phyloP scores from a whole-genome alignment of 2,888 invertebrate species.

The Tenthredo mesomela region DNA sequence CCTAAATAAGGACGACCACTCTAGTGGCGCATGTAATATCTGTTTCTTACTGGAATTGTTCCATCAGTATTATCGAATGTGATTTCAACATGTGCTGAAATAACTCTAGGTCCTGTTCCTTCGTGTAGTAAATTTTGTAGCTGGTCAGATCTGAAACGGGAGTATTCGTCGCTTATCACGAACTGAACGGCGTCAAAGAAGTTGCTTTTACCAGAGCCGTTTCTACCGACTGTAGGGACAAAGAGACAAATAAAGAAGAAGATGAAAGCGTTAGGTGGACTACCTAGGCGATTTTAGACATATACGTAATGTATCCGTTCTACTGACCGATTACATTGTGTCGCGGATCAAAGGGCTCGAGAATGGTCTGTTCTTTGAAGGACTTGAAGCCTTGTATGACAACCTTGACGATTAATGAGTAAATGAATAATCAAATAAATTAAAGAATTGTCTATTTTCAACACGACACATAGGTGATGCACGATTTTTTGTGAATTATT shows the following conservation, averaged over 20 bases:
- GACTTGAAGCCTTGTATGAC: slow-evolving; percentile 99
- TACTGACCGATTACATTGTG: slow-evolving; percentile 95
- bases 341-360: slow-evolving; percentile 97
- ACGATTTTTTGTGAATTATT: not conserved
- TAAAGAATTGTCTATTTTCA: not conserved
- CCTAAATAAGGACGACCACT: too few relatives aligned
- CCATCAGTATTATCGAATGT: slow-evolving; percentile 99
- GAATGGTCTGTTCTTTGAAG: slow-evolving; percentile 98
- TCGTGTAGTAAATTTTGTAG: slow-evolving; percentile 97
- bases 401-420: slow-evolving; percentile 82
- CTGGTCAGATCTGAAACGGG: slow-evolving; percentile 97
- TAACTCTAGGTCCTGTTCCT: slow-evolving; percentile 97
- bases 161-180: slow-evolving; percentile 99
- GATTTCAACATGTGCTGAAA: slow-evolving; percentile 99
- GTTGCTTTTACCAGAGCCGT: slow-evolving; percentile 99
- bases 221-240: slow-evolving; percentile 90
- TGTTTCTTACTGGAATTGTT: slow-evolving; percentile 91
- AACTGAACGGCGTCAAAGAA: slow-evolving; percentile 99
- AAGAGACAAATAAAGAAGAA: not conserved
- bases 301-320: not conserved
- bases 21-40: not conserved
- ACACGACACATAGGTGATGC: not conserved
- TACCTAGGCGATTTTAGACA: not conserved
- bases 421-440: not conserved
- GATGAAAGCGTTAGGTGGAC: not conserved